Base-by-base conservation (phyloP, 2,888 invertebrate species). In the Heteromurus nitidus region DNA sequence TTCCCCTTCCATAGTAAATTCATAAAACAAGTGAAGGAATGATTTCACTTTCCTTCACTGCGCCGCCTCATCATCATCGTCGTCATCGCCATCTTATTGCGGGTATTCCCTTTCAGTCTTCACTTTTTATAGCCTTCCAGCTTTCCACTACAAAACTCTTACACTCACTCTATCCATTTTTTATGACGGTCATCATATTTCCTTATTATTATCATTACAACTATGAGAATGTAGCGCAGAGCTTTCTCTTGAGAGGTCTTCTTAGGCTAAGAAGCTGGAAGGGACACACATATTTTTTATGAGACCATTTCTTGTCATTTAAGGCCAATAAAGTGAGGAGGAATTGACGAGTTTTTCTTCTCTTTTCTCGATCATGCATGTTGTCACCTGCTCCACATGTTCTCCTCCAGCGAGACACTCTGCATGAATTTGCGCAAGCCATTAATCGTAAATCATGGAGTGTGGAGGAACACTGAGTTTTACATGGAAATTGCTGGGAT, bases 111-210 rank as follows among this genome's bases (percentile, higher is more conserved):
- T n/a, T n/a, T n/a, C n/a, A n/a, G n/a, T n/a, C n/a, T n/a, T n/a
- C n/a, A n/a, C n/a, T n/a, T n/a, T n/a, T n/a, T n/a, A n/a, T n/a
- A n/a, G n/a, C n/a, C n/a, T n/a, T n/a, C n/a, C 36, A 36, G 36
- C 36, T 36, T 36, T 9, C 36, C 36, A 9, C 47, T 47, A 47
- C 47, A 5, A 47, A 11, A 47, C 7, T 3, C 3, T 11, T 16
- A 5, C 5, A 36, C 7, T 5, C 18, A 18, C 50, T n/a, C 2
- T n/a, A n/a, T 55, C 55, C 26, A 30, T 62, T 67, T 69, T 79
- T 79, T 79, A 79, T 79, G 72, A 58, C 47, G 72, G 79, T 79
- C 79, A 79, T 79, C 79, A 79, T 72, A 72, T 72, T 79, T 79
- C 79, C 72, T 72, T 79, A 79, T 79, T 79, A 69, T 69, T 58